Evolutionary conservation across 37 sponge, comb jelly and placozoan species (phyloP).

Genomic region (Aplysina aerophoba): DNA sequence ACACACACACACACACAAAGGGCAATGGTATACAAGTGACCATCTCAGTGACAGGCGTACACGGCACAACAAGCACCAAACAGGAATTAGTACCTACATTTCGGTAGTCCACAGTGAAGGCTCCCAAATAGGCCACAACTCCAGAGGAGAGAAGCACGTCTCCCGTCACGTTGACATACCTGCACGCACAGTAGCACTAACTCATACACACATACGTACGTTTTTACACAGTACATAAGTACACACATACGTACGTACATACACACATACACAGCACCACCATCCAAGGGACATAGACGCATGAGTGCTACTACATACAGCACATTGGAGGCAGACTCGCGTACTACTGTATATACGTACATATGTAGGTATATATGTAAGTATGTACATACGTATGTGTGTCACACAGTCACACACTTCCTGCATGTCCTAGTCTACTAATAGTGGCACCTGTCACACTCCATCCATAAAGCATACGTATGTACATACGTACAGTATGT

Average conservation of each 20-base stretch:
- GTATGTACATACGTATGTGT: background rate
- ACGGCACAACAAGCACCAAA: background rate
- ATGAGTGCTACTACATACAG: too few relatives aligned
- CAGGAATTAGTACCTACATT: slow-evolving; percentile 11
- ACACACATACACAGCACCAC: background rate
- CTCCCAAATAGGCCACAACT: slow-evolving; percentile 96
- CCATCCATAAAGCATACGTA: background rate
- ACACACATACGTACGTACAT: background rate
- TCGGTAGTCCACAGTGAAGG: slow-evolving; percentile 96
- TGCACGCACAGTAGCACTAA: background rate
- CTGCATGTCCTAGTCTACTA: background rate
- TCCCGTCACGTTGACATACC: slow-evolving; percentile 88
- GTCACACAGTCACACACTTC: background rate
- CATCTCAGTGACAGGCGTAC: background rate
- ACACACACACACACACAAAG: too few relatives aligned
- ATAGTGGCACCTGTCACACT: background rate
- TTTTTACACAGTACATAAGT: background rate
- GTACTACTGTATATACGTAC: too few relatives aligned
- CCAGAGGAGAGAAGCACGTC: slow-evolving; percentile 96
- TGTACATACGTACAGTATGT: background rate
- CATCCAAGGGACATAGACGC: background rate
- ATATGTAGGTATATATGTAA: too few relatives aligned
- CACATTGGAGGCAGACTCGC: too few relatives aligned
- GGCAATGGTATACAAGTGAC: too few relatives aligned
- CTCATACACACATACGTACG: slow-evolving; percentile 15